Conservation (phyloP, 2,888 invertebrate species). For the Phorcus lineatus region DNA sequence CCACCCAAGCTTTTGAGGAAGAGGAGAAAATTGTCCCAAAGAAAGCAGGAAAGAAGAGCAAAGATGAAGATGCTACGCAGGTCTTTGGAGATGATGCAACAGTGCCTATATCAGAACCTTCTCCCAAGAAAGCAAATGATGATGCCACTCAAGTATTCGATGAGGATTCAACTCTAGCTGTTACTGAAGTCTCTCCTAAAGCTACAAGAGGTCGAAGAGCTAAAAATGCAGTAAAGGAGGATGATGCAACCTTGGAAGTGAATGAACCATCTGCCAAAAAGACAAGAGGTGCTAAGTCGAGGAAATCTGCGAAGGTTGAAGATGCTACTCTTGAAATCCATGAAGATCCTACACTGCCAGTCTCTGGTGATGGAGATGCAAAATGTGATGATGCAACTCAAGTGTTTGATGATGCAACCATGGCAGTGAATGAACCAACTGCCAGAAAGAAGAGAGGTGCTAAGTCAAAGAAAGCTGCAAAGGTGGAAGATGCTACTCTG, state of each 20-base stretch:
- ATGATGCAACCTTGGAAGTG: constrained; percentile 18
- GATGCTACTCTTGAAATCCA: background rate
- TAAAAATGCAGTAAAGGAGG: background rate
- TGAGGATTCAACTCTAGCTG: constrained; percentile 29
- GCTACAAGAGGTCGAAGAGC: background rate
- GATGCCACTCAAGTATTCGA: constrained; percentile 29
- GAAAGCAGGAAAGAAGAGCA: constrained; percentile 28
- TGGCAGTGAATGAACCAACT: background rate
- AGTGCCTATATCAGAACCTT: constrained; percentile 29
- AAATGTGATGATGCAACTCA: constrained; percentile 30
- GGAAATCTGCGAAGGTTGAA: background rate
- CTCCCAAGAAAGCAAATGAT: constrained; percentile 20
- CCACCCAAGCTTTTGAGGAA: background rate
- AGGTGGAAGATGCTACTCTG: background rate
- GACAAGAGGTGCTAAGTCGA: background rate
- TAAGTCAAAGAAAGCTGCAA: background rate
- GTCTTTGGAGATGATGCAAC: constrained; percentile 28
- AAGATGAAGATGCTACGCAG: constrained; percentile 30
- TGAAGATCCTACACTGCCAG: constrained; percentile 26
- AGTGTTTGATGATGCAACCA: constrained; percentile 26
- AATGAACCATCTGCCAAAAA: background rate
- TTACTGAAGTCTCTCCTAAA: background rate
- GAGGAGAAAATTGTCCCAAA: background rate
- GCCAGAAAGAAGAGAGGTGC: background rate
- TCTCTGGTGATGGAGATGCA: background rate